Base-by-base conservation (phyloP, 2,888 invertebrate genomes). In the Chydorus sphaericus region DNA sequence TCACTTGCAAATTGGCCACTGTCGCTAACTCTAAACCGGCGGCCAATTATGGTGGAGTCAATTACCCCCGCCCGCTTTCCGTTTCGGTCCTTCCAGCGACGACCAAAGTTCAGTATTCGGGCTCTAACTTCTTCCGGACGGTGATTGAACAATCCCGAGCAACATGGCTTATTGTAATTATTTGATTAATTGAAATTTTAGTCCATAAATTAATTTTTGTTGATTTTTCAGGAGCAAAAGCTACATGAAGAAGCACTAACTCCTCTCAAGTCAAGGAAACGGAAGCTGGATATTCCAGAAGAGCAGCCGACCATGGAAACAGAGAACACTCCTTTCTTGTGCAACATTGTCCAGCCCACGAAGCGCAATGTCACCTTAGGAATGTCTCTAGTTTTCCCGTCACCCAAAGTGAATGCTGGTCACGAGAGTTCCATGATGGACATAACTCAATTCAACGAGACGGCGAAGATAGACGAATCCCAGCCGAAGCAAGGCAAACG, bases 321-420 rank as follows among this genome's bases (percentile, higher is more conserved):
- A 10, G 77, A 79, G 61, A 74, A 76, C 6, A 77, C 77, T 0
- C 80, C 81, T 0, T 81, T 81, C 63, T 72, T 81, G 39, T 77
- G 78, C 58, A 79, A 79, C 0, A 79, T 80, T 0, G 75, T 75
- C 26, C 63, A 66, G 28, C 60, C 63, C 6, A 60, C 58, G 4
- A 44, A 48, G 16, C 30, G 58, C 59, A 50, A 61, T 16, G 20
- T 28, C 16, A 48, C 37, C 14, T 11, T 30, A 14, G 33, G n/a
- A 6, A 29, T 28, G 33, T 11, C 16, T 14, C 23, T 52, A 6
- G 11, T 16, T 20, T 33, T 36, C 18, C 33, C 52, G 20, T 33
- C 26, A 10, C 36, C 52, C 10, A 50, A 30, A 16, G 33, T n/a
- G 14, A n/a, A 29, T 6, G 30, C 18, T 30, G 29, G 29, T 23